Conservation (phyloP, 2,113 vertebrate genomes). For the Pomatorhinus ruficollis region DNA sequence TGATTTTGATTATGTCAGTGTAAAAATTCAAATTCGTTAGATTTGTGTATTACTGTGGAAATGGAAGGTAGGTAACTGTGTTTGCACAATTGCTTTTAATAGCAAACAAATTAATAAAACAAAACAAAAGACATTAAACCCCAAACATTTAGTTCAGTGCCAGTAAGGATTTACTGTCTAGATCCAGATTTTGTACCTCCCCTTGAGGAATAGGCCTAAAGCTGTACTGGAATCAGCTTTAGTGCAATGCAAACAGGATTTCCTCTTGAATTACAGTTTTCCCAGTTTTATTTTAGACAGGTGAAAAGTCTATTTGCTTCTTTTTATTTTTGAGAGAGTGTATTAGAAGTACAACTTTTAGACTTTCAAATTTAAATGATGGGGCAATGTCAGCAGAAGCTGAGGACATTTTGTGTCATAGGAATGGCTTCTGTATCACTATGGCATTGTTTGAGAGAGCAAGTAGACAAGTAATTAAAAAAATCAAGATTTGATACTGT, state of each 20-base stretch:
- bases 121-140: neutral
- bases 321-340: neutral
- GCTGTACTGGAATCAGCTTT: neutral
- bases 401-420: neutral
- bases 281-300: neutral
- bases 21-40: neutral
- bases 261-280: neutral
- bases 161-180: neutral
- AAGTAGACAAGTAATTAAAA: neutral
- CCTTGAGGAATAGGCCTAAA: neutral
- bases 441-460: neutral
- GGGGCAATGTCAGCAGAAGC: neutral
- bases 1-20: neutral
- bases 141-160: neutral
- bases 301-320: neutral
- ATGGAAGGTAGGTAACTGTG: neutral
- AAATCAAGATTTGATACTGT: neutral
- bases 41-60: neutral
- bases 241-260: neutral
- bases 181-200: neutral
- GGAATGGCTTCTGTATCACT: neutral
- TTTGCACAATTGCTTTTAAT: neutral
- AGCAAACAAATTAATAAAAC: neutral
- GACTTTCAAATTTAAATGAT: neutral
- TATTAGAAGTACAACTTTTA: neutral